phyloP scores from a whole-genome alignment of 2,797 vertebrate species.

The Pogoniulus pusillus region DNA sequence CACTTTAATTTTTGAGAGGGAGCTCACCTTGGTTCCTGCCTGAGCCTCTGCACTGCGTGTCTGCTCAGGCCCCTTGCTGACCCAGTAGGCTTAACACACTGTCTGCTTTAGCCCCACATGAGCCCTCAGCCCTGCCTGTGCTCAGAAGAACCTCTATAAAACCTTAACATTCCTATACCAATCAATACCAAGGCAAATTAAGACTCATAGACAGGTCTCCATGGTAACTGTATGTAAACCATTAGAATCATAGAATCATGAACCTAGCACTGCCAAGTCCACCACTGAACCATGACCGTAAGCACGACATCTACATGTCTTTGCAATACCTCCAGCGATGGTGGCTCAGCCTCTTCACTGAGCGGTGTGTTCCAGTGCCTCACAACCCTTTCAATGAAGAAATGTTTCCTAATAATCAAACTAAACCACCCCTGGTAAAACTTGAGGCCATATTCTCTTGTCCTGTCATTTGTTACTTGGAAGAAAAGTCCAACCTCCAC shows the following conservation, averaged over 20 bases:
- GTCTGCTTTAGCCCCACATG: not conserved
- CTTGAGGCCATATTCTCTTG: too few species aligned
- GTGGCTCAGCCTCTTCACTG: too few species aligned
- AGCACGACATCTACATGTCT: too few species aligned
- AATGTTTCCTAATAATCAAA: too few species aligned
- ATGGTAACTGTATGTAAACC: slow-evolving; percentile 13
- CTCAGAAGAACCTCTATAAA: not conserved
- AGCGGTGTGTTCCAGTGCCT: too few species aligned
- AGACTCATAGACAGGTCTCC: not conserved
- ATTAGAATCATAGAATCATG: not conserved
- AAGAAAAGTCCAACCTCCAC: too few species aligned
- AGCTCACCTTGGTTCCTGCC: not conserved
- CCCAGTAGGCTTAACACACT: not conserved
- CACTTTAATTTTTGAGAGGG: not conserved
- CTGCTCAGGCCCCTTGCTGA: not conserved
- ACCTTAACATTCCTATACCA: not conserved
- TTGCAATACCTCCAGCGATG: too few species aligned
- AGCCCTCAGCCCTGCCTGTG: not conserved
- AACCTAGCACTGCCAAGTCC: too few species aligned
- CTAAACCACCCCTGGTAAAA: too few species aligned
- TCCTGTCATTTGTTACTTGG: too few species aligned
- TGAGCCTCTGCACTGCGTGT: fast-evolving
- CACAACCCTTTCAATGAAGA: too few species aligned
- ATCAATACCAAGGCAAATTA: not conserved
- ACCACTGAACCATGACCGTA: too few species aligned